Evolutionary conservation across 2,797 vertebrate genomes (phyloP), one percentile per base, ranked within the genome.

Genomic region (Nasua narica): DNA sequence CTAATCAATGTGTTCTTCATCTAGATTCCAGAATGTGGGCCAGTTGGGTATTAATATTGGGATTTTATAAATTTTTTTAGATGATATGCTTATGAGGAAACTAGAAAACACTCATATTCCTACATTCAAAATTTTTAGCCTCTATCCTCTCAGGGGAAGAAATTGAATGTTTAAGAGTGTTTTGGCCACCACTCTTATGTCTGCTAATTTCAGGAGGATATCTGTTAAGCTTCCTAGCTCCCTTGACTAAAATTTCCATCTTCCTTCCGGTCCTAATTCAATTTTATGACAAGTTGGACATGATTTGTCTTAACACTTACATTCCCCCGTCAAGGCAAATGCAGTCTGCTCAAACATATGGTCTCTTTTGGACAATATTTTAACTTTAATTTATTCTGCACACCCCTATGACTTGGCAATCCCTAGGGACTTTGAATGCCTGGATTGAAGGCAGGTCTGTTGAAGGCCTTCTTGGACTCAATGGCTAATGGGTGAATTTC

Each of bases 231-330:
- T 95, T 96, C 77, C 70, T 65, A 65, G 50, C 78, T 96, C 56
- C 35, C 91, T 94, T 92, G 86, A 76, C 92, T 96, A 72, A 95
- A 96, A 97, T 97, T 92, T 90, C 56, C 54, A 74, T 94, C 88
- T 97, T 96, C 87, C 87, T 97, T 97, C 95, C 54, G 4, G 79
- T 95, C 62, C 81, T 97, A 94, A 96, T 94, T 98, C 93, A 97
- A 85, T 96, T 93, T 96, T 97, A 87, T 97, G 96, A 96, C 93
- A 96, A 96, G 79, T 79, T 95, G 76, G 76, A 97, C 93, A 60
- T 97, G 94, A 97, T 96, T 97, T 97, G 96, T 94, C 94, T 96
- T 97, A 97, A 95, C 95, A 97, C 94, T 93, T 94, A 81, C 91
- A 96, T 94, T 72, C 65, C 13, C 65, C 60, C 12, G 35, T 94